A percentile compares a stretch with the other conserved stretches of the same genome.
Conservation (phyloP, 2,113 vertebrate species). For the Macheiramphus alcinus region DNA sequence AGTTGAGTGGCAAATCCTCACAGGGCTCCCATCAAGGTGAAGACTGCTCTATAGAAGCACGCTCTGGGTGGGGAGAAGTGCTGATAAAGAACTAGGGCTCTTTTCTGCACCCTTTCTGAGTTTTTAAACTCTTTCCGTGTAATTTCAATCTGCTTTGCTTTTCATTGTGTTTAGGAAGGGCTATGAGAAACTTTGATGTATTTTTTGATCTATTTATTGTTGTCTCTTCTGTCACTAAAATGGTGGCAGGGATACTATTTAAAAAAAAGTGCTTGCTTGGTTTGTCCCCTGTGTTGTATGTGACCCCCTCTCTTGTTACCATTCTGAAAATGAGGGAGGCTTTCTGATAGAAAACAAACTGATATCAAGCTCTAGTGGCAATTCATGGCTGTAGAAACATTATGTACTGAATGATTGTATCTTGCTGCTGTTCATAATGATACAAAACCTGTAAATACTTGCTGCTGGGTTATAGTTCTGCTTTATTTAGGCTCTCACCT, state of each 20-base stretch:
- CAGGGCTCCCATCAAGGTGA: not conserved
- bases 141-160: not conserved
- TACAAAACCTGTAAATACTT: not conserved
- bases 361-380: accelerated
- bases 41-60: not conserved
- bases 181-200: not conserved
- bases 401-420: accelerated
- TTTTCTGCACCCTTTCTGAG: not conserved
- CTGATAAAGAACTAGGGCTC: not conserved
- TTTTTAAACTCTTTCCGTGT: not conserved
- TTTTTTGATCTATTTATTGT: not conserved
- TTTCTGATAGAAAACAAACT: not conserved
- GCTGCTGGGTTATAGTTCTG: not conserved
- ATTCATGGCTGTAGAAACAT: accelerated
- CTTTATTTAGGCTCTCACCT: not conserved
- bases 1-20: not conserved
- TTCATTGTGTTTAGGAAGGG: not conserved
- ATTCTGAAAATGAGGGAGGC: not conserved
- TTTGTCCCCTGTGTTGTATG: not conserved
- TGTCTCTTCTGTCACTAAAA: not conserved
- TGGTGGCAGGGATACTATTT: not conserved
- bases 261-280: not conserved
- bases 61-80: not conserved
- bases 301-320: not conserved
- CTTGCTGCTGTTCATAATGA: accelerated